Base-by-base conservation (phyloP, 2,888 invertebrate species). In the Hydraecia micacea region DNA sequence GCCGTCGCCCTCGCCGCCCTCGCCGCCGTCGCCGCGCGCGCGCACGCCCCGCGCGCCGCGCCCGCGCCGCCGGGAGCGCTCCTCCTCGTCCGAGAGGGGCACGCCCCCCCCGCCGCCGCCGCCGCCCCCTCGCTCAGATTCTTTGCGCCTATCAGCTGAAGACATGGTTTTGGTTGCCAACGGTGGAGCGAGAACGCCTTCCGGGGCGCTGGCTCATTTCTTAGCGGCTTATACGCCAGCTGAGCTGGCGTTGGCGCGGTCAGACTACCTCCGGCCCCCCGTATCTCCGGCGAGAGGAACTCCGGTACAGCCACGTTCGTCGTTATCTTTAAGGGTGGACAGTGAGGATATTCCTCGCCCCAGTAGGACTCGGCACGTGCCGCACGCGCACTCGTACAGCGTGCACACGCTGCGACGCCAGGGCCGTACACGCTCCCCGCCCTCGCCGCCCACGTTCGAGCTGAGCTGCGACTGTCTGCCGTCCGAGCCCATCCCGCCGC, bases 161-260 rank as follows among this genome's bases (percentile, higher is more conserved):
- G 95, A 96, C 88, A 96, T 97, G 95, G 95, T 96, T 28, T 89
- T 94, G 6, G 93, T 96, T 4, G 97, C 96, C 73, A 96, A 97
- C 93, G 96, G 95, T 3, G 97, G 97, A 2, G 90, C 93, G 70
- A 83, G 95, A 0, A 96, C 96, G 0, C 91, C 94, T 0, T 92
- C 95, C 4, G 97, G 97, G 0, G 95, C 95, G 39, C 87, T 96
- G 0, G 94, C 94, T 0, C 96, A 97, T 87, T 96, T 96, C 89
- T 92, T 96, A 0, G 94, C 94, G 0, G 93, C 93, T 0, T 94
- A 93, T 86, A 91, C 93, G 3, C 93, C 94, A 4, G 91, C 93
- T 0, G 93, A 92, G 66, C 86, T 91, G 7, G 90, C 91, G 18
- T 73, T 94, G 9, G 94, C 95, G 0, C 88, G 94, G 28, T 93